Evolutionary conservation across 2,797 vertebrate genomes (phyloP), one percentile per base, ranked within the genome.

Genomic region (Betta splendens): DNA sequence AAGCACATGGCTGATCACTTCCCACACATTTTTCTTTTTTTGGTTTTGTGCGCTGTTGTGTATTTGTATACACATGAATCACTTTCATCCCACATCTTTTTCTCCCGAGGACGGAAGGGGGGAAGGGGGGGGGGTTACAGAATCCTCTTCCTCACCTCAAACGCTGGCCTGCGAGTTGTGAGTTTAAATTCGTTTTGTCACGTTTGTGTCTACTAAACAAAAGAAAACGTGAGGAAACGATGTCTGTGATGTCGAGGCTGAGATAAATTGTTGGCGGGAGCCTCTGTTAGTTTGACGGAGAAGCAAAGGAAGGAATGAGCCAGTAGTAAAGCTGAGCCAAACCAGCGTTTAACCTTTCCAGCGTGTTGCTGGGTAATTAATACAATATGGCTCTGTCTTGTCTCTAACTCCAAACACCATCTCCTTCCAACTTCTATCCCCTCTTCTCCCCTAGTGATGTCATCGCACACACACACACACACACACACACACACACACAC

Each of bases 11-110:
- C 65, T 33, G 56, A 77, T 83, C 51, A 67, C 73, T 23, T 84
- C 84, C 83, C 64, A 84, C 83, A 51, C 64, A 57, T 2, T 9
- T 57, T 75, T 75, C 61, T 84, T 81, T 83, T 76, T 69, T 80
- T 3, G 28, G 55, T 47, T n/a, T 59, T 54, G 52, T 15, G 31
- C 16, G 18, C 50, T 33, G 22, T 26, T 7, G 2, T 61, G 47
- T 65, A 43, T 60, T 53, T 68, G 43, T 46, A 56, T 45, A 45
- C n/a, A 2, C 38, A 49, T 81, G 81, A 79, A 71, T 85, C 82
- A 84, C 76, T 77, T 75, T 43, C 77, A 74, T 69, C 79, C 76
- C 81, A 79, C 80, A 68, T 64, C 57, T 31, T 63, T 81, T 67
- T 67, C 65, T 79, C 59, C 52, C 44, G 53, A 67, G 48, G 43